Conservation (phyloP, 2,113 vertebrate genomes). For the Junco hyemalis region DNA sequence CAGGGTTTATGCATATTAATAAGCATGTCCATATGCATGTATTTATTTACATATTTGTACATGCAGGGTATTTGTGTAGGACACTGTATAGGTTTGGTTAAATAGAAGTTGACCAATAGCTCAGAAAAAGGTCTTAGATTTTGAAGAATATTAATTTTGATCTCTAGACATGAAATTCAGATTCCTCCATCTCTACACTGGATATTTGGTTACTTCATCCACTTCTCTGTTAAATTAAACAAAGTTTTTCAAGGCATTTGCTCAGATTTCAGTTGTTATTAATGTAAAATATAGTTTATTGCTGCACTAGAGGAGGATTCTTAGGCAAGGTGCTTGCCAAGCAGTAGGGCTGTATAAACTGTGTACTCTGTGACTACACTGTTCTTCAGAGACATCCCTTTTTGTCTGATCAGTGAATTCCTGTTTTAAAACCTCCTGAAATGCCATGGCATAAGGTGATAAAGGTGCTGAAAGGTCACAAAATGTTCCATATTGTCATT, state of each 20-base stretch:
- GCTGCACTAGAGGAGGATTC: neutral
- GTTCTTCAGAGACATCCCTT: neutral
- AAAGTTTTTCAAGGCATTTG: neutral
- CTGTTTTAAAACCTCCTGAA: neutral
- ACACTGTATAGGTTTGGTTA: neutral
- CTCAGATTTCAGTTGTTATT: neutral
- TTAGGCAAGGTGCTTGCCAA: neutral
- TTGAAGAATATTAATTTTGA: neutral
- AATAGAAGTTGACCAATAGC: neutral
- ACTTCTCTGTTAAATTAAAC: neutral
- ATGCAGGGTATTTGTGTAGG: neutral
- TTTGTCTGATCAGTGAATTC: neutral
- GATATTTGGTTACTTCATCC: neutral
- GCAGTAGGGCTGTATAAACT: neutral
- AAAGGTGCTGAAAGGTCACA: neutral
- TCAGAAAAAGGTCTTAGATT: neutral
- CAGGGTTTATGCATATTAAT: neutral
- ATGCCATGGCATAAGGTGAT: neutral
- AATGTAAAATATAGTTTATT: neutral
- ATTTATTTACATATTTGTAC: neutral
- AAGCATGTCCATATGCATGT: neutral
- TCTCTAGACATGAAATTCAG: neutral
- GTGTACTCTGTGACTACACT: neutral
- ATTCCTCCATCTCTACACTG: neutral
- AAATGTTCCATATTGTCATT: neutral